A percentile compares a stretch with the other conserved stretches of the same genome.
These are phyloP conservation scores for Pherbina coryleti DNA, from an alignment of 2,888 invertebrate genomes.

Conservation along the genomic window DNA sequence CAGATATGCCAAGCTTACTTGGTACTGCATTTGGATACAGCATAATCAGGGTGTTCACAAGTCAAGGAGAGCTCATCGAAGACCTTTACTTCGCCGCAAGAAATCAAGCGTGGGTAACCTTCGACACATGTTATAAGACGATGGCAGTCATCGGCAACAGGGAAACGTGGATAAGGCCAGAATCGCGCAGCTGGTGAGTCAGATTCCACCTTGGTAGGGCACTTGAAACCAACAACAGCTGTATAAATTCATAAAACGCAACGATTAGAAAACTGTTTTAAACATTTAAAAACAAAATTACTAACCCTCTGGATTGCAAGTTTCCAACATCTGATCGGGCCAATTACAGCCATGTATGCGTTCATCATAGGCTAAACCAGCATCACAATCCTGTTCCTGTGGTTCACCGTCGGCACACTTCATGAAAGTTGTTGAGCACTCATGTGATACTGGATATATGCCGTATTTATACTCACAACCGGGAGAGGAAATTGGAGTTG, in stretches of 20 bases:
- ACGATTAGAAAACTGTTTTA: not conserved
- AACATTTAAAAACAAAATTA: conserved; percentile 1
- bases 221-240: conserved; percentile 93
- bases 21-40: conserved; percentile 62
- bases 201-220: conserved; percentile 86
- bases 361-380: conserved; percentile 90
- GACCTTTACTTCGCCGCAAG: conserved; percentile 89
- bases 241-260: conserved; percentile 48
- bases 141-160: conserved; percentile 88
- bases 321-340: conserved; percentile 90
- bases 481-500: conserved; percentile 82
- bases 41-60: conserved; percentile 77
- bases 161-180: conserved; percentile 93
- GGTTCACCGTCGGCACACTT: conserved; percentile 89
- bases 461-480: conserved; percentile 92
- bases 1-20: conserved; percentile 54
- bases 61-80: conserved; percentile 87
- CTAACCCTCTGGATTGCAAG: conserved; percentile 89
- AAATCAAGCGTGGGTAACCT: conserved; percentile 87
- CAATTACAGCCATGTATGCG: conserved; percentile 92
- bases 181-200: conserved; percentile 87
- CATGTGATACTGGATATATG: conserved; percentile 83
- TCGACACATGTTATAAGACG: conserved; percentile 92
- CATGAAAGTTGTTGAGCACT: conserved; percentile 87
- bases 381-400: conserved; percentile 83